Conservation (phyloP, 1,140 invertebrate species). For the Wasmannia auropunctata region DNA sequence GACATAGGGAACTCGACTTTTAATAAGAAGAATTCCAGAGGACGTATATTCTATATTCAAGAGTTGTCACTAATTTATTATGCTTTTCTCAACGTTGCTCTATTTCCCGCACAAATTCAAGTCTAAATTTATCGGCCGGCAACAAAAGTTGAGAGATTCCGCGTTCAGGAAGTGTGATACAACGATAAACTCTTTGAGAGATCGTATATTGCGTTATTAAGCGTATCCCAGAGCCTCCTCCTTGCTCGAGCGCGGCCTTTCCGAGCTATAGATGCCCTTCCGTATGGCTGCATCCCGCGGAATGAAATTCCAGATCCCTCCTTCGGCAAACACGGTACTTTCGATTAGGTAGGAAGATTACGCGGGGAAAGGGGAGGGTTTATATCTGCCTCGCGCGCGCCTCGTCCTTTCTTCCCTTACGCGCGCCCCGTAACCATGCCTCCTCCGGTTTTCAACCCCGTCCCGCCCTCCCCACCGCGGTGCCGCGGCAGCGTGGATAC, state of each 20-base stretch:
- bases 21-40: background rate
- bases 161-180: background rate
- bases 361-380: slow-evolving; percentile 4
- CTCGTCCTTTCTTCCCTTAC: slow-evolving; percentile 44
- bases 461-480: background rate
- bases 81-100: background rate
- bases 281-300: background rate
- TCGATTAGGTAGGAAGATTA: slow-evolving; percentile 46
- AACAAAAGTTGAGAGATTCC: background rate
- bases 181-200: background rate
- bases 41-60: background rate
- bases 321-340: slow-evolving; percentile 41
- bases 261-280: background rate
- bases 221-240: background rate
- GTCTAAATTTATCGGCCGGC: background rate
- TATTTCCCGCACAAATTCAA: background rate
- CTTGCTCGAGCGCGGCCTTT: background rate
- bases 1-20: background rate
- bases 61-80: background rate
- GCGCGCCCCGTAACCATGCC: slow-evolving; percentile 19
- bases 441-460: slow-evolving; percentile 39
- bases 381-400: slow-evolving; percentile 26
- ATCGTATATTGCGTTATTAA: background rate
- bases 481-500: background rate
- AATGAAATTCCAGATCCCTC: slow-evolving; percentile 8